Evolutionary conservation across 2,888 invertebrate species (phyloP).

Genomic region (Odontothrips loti): DNA sequence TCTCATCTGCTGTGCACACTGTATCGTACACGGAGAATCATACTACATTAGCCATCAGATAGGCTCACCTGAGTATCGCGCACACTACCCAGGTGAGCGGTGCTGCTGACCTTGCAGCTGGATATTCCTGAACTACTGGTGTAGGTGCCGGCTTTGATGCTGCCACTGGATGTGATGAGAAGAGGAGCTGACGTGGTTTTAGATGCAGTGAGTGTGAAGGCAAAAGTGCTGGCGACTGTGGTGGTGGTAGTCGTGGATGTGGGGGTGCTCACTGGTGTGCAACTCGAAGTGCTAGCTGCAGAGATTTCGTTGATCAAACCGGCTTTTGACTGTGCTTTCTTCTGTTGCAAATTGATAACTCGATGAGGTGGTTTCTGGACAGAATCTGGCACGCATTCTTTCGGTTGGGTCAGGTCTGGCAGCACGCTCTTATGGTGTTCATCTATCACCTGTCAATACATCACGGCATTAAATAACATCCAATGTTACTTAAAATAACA

Average conservation of each 20-base stretch:
- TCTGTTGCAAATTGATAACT: not conserved
- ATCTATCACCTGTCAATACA: no score
- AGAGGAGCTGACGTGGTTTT: not conserved
- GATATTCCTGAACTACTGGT: not conserved
- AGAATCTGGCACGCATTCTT: no score
- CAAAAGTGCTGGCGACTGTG: not conserved
- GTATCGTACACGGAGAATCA: no score
- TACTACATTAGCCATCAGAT: not conserved
- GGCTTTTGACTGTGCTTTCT: not conserved
- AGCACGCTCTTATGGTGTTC: no score
- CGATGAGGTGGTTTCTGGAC: no score
- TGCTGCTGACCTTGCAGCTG: slow-evolving; percentile 2
- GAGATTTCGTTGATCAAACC: not conserved
- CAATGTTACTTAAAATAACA: no score
- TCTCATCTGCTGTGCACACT: no score
- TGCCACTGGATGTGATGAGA: slow-evolving; percentile 28
- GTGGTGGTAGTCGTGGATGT: not conserved
- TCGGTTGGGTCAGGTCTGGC: no score
- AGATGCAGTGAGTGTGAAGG: not conserved
- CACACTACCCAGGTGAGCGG: slow-evolving; percentile 2
- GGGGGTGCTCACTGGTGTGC: slow-evolving; percentile 4
- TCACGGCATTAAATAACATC: no score
- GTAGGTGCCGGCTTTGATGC: slow-evolving; percentile 30
- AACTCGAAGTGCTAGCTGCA: slow-evolving; percentile 2
- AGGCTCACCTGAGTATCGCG: not conserved